Conservation (phyloP, 2,888 invertebrate genomes). For the Eumacrocentrus americanus region DNA sequence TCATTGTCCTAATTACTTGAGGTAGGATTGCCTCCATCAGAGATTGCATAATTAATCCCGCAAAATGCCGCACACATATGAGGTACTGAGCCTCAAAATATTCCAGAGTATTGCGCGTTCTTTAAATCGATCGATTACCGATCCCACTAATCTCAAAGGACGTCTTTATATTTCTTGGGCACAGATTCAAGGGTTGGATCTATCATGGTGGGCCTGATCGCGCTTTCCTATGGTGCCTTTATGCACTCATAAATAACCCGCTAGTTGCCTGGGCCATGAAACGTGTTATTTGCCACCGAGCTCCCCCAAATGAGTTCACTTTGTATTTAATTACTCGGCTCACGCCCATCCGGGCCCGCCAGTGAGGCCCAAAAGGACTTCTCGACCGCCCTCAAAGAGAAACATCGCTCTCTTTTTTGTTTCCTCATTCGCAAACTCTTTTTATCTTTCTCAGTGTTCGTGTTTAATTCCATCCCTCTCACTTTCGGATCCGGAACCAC, state of each 20-base stretch:
- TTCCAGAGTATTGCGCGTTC: background rate
- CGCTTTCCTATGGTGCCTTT: too few species aligned
- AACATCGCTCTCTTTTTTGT: conserved; percentile 11
- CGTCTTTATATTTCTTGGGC: too few species aligned
- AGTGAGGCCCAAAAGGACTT: too few species aligned
- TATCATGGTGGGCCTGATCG: background rate
- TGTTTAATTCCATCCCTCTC: background rate
- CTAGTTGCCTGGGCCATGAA: conserved; percentile 45
- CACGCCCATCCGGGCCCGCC: conserved; percentile 56
- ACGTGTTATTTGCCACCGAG: conserved; percentile 59
- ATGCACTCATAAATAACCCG: conserved; percentile 54
- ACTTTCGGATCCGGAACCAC: background rate
- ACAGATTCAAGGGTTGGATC: conserved; percentile 1
- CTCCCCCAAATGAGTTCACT: conserved; percentile 59
- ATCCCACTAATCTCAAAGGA: conserved; percentile 10
- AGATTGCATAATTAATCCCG: conserved; percentile 4
- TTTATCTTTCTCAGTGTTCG: too few species aligned
- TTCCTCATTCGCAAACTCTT: conserved; percentile 11
- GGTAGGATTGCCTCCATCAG: background rate
- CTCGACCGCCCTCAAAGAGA: conserved; percentile 25
- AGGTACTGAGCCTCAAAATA: background rate
- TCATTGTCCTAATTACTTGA: conserved; percentile 4
- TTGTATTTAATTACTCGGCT: conserved; percentile 59
- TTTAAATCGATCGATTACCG: conserved; percentile 2
- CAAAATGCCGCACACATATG: too few species aligned